phyloP scores from a whole-genome alignment of 1,140 invertebrate species.

The Drosophila sturtevanti region DNA sequence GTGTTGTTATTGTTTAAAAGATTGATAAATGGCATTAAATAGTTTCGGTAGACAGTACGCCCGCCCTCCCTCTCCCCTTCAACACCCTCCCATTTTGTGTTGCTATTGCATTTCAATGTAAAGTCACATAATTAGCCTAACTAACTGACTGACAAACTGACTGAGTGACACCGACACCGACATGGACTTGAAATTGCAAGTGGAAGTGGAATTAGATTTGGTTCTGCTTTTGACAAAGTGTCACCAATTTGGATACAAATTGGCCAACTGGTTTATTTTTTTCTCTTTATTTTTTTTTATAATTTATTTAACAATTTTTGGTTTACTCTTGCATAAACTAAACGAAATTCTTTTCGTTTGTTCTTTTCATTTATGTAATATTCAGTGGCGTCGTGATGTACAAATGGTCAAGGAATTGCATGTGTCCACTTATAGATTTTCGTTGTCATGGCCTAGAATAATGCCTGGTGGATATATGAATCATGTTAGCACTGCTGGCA shows the following conservation, averaged over 20 bases:
- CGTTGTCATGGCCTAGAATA: slow-evolving; percentile 88
- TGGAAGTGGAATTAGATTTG: neutral
- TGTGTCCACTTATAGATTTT: slow-evolving; percentile 87
- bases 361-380: neutral
- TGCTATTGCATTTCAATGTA: slow-evolving; percentile 28
- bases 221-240: slow-evolving; percentile 24
- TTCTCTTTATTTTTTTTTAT: slow-evolving; percentile 26
- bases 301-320: slow-evolving; percentile 26
- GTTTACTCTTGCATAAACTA: slow-evolving; percentile 24
- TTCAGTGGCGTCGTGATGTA: slow-evolving; percentile 84
- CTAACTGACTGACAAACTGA: slow-evolving; percentile 24
- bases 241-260: slow-evolving; percentile 9
- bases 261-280: slow-evolving; percentile 43
- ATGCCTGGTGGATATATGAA: slow-evolving; percentile 86
- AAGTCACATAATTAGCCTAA: slow-evolving; percentile 41
- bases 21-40: slow-evolving; percentile 16
- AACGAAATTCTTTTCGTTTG: neutral
- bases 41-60: slow-evolving; percentile 8
- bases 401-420: slow-evolving; percentile 85
- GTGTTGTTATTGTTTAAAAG: neutral
- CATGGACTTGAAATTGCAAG: no score
- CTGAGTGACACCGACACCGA: slow-evolving; percentile 11
- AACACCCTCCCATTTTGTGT: no score
- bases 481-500: slow-evolving; percentile 85
- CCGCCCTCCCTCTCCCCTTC: no score